Base-by-base conservation (phyloP, 1,140 invertebrate genomes). In the Nixonia krombeini region DNA sequence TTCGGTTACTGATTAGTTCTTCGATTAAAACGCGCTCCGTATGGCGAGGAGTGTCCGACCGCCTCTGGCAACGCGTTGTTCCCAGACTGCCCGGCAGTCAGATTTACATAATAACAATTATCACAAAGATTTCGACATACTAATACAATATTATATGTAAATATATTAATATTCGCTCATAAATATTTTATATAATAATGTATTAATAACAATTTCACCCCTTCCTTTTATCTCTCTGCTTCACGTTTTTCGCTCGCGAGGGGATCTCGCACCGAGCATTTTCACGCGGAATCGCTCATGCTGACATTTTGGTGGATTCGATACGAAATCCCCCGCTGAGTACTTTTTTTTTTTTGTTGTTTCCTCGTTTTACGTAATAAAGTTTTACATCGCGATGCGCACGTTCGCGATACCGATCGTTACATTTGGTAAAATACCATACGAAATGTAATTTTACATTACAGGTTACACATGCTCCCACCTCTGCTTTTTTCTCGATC, bases 131-230 rank as follows among this genome's bases (percentile, higher is more conserved):
- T 45, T 58, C 68, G 72, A 79, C 75, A 75, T 79, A 76, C 76
- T 83, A 81, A 80, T 83, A 82, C 79, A 76, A 58, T 82, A 77
- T 77, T 75, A 79, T 75, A 79, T 80, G 74, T 81, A 80, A 78
- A 76, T 79, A 81, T 82, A 79, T 78, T 80, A 79, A 80, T 81
- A 81, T 75, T 79, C 75, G 79, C 70, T 76, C 70, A 75, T 82
- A 80, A 81, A 83, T 82, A 81, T 80, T 77, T 76, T 68, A 75
- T 79, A 76, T 78, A 79, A 76, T 82, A 79, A 79, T 82, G 70
- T 76, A 80, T 79, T 75, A 79, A 79, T 83, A 83, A 83, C 76
- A 84, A 82, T 69, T 73, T 72, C 72, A 73, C 66, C 53, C 37
- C 52, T 23, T 29, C 53, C 35, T 45, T 50, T 18, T 59, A 55